Conservation (phyloP, 2,888 invertebrate species). For the Diarsia dahlii region DNA sequence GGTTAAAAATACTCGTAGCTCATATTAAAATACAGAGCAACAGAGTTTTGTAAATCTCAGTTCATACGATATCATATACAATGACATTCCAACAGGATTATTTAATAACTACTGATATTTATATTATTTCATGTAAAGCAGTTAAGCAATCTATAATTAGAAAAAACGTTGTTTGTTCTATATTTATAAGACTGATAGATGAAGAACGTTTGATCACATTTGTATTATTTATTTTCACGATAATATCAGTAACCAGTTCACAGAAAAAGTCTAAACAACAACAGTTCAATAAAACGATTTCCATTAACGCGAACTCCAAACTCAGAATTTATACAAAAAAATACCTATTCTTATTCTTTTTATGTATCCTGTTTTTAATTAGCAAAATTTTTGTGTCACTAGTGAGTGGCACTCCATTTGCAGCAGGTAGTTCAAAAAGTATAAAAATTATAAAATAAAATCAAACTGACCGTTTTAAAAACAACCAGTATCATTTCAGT, state of each 20-base stretch:
- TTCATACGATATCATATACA: constrained; percentile 9
- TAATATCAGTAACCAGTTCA: not conserved
- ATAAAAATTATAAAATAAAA: not conserved
- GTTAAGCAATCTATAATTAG: not conserved
- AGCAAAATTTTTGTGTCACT: constrained; percentile 24
- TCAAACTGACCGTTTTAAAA: not conserved
- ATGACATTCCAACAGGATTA: constrained; percentile 3
- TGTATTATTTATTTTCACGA: not conserved
- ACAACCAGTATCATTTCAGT: not conserved
- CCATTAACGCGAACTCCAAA: not conserved
- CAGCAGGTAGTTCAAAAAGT: not conserved
- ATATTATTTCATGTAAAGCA: not conserved
- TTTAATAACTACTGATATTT: constrained; percentile 3
- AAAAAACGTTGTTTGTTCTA: not conserved
- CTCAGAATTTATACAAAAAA: not conserved
- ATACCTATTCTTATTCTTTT: not conserved
- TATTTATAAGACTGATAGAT: too few relatives aligned
- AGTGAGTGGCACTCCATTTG: not conserved
- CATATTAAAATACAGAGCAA: constrained; percentile 4
- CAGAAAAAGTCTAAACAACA: not conserved
- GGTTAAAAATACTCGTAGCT: too few relatives aligned
- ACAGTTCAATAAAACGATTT: not conserved
- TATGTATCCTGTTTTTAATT: not conserved
- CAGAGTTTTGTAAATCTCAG: not conserved
- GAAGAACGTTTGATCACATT: not conserved